Evolutionary conservation across 1,140 invertebrate genomes (phyloP).

Genomic region (Conopomorpha cramerella): DNA sequence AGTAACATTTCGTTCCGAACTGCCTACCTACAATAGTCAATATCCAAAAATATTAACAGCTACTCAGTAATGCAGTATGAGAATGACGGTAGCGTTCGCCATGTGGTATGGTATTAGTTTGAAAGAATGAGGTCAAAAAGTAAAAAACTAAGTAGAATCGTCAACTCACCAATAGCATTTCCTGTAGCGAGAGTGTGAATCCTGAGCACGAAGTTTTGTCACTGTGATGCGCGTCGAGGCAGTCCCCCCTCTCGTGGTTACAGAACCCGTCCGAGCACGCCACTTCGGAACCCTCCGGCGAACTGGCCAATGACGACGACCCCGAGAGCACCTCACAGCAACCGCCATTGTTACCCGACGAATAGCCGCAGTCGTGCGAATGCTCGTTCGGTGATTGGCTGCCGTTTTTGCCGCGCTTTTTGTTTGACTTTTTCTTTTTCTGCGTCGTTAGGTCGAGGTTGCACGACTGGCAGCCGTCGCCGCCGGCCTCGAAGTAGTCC

Average conservation of each 20-base stretch:
- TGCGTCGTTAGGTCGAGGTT: conserved; percentile 22
- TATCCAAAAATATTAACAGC: too few species aligned
- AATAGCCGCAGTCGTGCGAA: conserved; percentile 84
- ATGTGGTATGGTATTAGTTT: too few species aligned
- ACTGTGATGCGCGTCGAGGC: conserved; percentile 47
- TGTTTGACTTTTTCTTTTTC: conserved; percentile 32
- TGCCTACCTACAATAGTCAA: too few species aligned
- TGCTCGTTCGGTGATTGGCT: conserved; percentile 68
- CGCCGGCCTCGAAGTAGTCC: conserved; percentile 28
- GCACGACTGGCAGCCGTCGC: conserved; percentile 29
- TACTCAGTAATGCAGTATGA: too few species aligned
- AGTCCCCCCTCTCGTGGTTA: conserved; percentile 70
- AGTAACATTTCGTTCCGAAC: too few species aligned
- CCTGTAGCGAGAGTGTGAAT: conserved; percentile 64
- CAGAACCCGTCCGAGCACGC: conserved; percentile 84
- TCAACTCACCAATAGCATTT: conserved; percentile 70
- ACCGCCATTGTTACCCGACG: conserved; percentile 75
- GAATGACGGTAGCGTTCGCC: too few species aligned
- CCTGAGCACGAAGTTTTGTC: conserved; percentile 44
- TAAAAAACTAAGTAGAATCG: conserved; percentile 1
- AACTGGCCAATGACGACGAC: conserved; percentile 73
- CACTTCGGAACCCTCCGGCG: conserved; percentile 82
- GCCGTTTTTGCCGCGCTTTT: conserved; percentile 36
- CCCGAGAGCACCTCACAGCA: conserved; percentile 66
- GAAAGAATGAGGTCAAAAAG: too few species aligned